These are phyloP conservation scores for Cygnus buccinator DNA, from an alignment of 2,113 vertebrate species.

Conservation along the genomic window DNA sequence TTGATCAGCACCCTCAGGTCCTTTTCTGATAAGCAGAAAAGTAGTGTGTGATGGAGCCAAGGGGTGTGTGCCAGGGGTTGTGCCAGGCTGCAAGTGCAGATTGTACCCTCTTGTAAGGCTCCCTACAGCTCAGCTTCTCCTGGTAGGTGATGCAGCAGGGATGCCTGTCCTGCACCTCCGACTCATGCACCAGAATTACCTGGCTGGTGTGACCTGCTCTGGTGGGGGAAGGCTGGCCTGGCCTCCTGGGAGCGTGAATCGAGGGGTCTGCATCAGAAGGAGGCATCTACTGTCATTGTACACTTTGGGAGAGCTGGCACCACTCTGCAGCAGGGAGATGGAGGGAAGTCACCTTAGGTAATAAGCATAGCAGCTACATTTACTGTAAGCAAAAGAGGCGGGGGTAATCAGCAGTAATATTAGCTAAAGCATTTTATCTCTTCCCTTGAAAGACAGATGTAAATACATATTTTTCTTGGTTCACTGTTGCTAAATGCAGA, in stretches of 20 bases:
- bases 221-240: neutral
- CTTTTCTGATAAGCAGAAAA: neutral
- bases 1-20: neutral
- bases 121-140: neutral
- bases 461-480: neutral
- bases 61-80: neutral
- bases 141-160: neutral
- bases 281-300: too few species aligned
- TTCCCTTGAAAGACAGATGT: neutral
- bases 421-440: neutral
- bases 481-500: neutral
- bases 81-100: neutral
- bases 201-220: neutral
- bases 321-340: neutral
- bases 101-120: neutral
- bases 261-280: neutral
- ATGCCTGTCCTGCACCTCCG: fast-evolving
- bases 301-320: neutral
- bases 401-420: neutral
- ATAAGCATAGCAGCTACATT: fast-evolving
- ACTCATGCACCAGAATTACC: neutral
- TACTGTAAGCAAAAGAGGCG: neutral
- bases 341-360: neutral
- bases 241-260: neutral
- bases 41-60: neutral